A percentile compares a stretch with the other conserved stretches of the same genome.
phyloP scores from a whole-genome alignment of 30 jellyfish, hydroid and myxozoan species.

The Clytia hemisphaerica region DNA sequence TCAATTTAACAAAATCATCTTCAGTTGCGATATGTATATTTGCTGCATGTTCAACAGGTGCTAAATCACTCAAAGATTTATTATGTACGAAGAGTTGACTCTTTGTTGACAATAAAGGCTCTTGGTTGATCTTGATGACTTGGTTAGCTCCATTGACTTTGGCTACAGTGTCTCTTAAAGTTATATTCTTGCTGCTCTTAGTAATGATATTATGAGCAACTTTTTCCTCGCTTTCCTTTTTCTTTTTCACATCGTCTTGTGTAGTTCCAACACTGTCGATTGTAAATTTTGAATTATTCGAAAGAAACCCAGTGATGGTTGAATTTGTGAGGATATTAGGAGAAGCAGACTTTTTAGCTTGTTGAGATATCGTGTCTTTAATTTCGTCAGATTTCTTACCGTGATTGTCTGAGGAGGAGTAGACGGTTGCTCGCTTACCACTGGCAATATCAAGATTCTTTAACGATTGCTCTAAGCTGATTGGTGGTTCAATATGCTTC shows the following conservation, averaged over 20 bases:
- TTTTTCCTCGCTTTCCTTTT: background rate
- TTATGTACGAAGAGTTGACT: too few species aligned
- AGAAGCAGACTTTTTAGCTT: too few species aligned
- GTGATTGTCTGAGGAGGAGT: too few species aligned
- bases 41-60: too few species aligned
- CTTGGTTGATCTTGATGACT: background rate
- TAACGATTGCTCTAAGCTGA: too few species aligned
- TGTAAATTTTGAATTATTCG: slow-evolving; percentile 25
- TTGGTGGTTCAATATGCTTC: too few species aligned
- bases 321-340: slow-evolving; percentile 27
- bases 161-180: background rate
- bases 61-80: too few species aligned
- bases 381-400: too few species aligned
- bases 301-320: slow-evolving; percentile 26
- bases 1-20: background rate
- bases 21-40: background rate
- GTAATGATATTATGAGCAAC: background rate
- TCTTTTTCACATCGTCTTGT: background rate
- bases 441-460: too few species aligned
- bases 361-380: too few species aligned
- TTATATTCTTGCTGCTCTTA: background rate
- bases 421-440: too few species aligned
- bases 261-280: slow-evolving; percentile 4
- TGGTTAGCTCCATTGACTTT: too few species aligned
- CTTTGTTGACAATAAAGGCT: background rate